Evolutionary conservation across 2,888 invertebrate genomes (phyloP), one percentile per base, ranked within the genome.

Genomic region (Allygus modestus): DNA sequence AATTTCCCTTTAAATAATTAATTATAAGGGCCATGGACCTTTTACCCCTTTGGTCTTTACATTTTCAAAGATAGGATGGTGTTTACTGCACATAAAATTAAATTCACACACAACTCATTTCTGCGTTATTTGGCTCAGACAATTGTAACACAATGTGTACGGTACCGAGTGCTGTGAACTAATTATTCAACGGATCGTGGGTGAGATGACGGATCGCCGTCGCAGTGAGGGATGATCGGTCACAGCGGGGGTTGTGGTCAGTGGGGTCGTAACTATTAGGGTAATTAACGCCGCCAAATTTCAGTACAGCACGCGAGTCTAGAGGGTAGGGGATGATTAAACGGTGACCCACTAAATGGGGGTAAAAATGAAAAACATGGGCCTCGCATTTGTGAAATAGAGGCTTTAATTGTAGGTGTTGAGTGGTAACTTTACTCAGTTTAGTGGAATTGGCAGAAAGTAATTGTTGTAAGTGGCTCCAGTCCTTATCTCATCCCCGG

Each of bases 341-440:
- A 46, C 46, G 11, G 41, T 46, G 58, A 23, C 23, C 58, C 5
- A 2, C 4, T 58, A 51, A 58, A 23, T 58, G 58, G 58, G 23
- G 20, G 0, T 23, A 17, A 46, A 46, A 4, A 37, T 37, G 37
- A 12, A n/a, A 15, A 51, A 51, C 51, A 51, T 51, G 51, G 51
- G 17, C 51, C 51, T 51, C n/a, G 2, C 51, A 51, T 51, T 51
- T n/a, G n/a, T 51, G 51, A 51, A 51, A 51, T 51, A 51, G 51
- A n/a, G n/a, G n/a, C n/a, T n/a, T n/a, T n/a, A n/a, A n/a, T n/a
- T n/a, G n/a, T n/a, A n/a, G n/a, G n/a, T n/a, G n/a, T n/a, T n/a
- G 51, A 51, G 51, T 11, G 51, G 2, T n/a, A 51, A 51, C 37
- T 37, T 37, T 9, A 51, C 51, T 51, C 51, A 17, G 9, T 51